Evolutionary conservation across 2,888 invertebrate genomes (phyloP).

Genomic region (Dasypolia templi): DNA sequence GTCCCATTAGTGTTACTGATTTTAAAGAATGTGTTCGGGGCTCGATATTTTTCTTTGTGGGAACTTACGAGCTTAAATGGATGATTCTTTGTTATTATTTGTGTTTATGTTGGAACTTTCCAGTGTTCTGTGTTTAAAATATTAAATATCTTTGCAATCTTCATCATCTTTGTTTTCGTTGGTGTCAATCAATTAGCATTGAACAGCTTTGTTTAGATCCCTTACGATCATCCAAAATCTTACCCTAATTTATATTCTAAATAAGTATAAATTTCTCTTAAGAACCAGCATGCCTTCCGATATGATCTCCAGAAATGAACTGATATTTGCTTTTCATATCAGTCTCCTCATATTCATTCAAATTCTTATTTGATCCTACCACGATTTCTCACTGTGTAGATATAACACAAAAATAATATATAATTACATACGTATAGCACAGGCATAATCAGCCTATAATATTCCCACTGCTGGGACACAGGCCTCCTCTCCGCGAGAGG

Average conservation of each 20-base stretch:
- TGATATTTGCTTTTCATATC: constrained; percentile 19
- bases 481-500: too few species aligned
- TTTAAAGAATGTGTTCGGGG: constrained; percentile 23
- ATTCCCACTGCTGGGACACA: too few species aligned
- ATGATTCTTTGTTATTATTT: neutral
- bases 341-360: constrained; percentile 16
- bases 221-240: neutral
- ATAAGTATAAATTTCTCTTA: too few species aligned
- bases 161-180: neutral
- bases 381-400: constrained; percentile 17
- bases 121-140: neutral
- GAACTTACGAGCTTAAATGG: neutral
- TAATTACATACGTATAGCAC: constrained; percentile 10
- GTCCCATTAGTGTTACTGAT: constrained; percentile 36
- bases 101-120: neutral
- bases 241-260: neutral
- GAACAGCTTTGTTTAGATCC: neutral
- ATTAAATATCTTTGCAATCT: too few species aligned
- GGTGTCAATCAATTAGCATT: too few species aligned
- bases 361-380: constrained; percentile 5
- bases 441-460: too few species aligned
- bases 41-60: neutral
- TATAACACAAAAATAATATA: constrained; percentile 19
- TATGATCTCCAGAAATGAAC: constrained; percentile 5
- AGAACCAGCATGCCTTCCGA: neutral